Conservation (phyloP, 2,113 vertebrate genomes). For the Vanacampus margaritifer region DNA sequence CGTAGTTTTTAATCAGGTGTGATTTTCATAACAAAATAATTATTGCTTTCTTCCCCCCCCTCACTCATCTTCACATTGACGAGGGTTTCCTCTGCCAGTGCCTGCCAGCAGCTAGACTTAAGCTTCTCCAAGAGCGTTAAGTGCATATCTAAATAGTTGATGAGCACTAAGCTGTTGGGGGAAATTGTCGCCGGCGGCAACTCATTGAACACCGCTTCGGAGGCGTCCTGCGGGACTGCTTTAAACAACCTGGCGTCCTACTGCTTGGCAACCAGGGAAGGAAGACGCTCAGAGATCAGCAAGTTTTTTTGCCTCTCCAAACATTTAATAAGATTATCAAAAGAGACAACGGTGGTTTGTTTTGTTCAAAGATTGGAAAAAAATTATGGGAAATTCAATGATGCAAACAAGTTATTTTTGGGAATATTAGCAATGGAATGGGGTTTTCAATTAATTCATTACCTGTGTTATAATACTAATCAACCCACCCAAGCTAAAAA, state of each 20-base stretch:
- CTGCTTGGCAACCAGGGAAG: slow-evolving; percentile 49
- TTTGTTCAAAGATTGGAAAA: not conserved
- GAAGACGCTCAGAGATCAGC: slow-evolving; percentile 51
- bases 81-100: slow-evolving; percentile 30
- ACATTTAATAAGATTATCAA: slow-evolving; percentile 55
- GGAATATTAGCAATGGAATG: no score
- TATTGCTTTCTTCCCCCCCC: not conserved
- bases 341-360: slow-evolving; percentile 28
- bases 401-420: no score
- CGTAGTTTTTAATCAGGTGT: slow-evolving; percentile 12
- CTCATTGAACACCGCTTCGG: slow-evolving; percentile 52
- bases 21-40: slow-evolving; percentile 17
- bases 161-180: slow-evolving; percentile 69
- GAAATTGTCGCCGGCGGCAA: slow-evolving; percentile 56
- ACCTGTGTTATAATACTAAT: no score
- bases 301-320: slow-evolving; percentile 42
- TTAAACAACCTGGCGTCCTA: slow-evolving; percentile 61
- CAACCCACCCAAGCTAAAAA: no score
- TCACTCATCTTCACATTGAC: slow-evolving; percentile 17
- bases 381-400: not conserved
- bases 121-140: slow-evolving; percentile 62
- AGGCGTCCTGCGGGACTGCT: slow-evolving; percentile 63
- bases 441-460: no score
- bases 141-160: slow-evolving; percentile 73
- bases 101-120: slow-evolving; percentile 41